phyloP scores from a whole-genome alignment of 2,797 vertebrate species.

The Hippoglossus hippoglossus region DNA sequence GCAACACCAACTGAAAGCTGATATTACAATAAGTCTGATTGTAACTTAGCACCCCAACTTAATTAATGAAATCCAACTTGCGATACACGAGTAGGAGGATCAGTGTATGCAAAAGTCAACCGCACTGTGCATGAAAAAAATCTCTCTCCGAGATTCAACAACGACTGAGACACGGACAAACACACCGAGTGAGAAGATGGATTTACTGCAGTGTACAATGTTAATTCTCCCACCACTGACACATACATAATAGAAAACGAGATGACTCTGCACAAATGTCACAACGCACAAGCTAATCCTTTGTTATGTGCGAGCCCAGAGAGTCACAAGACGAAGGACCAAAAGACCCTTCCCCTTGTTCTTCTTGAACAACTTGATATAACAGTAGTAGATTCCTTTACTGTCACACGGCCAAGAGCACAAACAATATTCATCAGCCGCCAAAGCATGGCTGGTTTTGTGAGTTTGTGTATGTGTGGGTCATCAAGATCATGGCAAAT shows the following conservation, averaged over 20 bases:
- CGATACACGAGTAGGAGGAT: constrained; percentile 48
- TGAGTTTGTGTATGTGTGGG: too few species aligned
- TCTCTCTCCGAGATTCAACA: constrained; percentile 13
- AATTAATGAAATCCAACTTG: constrained; percentile 49
- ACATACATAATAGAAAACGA: constrained; percentile 43
- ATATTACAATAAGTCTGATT: constrained; percentile 61
- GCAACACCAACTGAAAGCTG: constrained; percentile 45
- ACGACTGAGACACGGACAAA: constrained; percentile 34
- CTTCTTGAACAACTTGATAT: constrained; percentile 28
- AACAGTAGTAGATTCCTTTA: constrained; percentile 17
- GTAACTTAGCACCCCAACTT: constrained; percentile 42
- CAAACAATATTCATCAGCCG: neutral
- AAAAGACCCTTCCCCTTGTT: constrained; percentile 30
- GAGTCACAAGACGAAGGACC: constrained; percentile 54
- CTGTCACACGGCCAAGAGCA: neutral
- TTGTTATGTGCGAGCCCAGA: constrained; percentile 52
- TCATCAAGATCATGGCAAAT: too few species aligned
- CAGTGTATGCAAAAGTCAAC: constrained; percentile 61
- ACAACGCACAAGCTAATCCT: constrained; percentile 59
- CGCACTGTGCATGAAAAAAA: constrained; percentile 40
- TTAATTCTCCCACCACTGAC: constrained; percentile 36
- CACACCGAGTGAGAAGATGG: constrained; percentile 25
- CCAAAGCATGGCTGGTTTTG: too few species aligned
- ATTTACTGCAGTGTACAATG: constrained; percentile 34
- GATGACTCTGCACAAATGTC: constrained; percentile 64